Evolutionary conservation across 1,140 invertebrate species (phyloP).

Genomic region (Episyrphus balteatus): DNA sequence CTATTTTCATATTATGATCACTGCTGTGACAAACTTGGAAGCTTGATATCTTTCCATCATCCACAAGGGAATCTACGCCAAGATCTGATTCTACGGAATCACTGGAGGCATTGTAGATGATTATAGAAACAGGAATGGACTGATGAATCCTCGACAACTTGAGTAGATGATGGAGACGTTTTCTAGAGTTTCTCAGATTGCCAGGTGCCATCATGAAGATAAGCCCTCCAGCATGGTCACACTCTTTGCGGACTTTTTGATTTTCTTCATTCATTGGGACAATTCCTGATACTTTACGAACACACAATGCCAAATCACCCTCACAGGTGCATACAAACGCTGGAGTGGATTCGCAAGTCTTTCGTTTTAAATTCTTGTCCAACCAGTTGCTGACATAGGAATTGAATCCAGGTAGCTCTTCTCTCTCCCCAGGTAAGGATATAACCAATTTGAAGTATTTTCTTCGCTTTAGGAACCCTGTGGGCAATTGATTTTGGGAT

Average conservation of each 20-base stretch:
- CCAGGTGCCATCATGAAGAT: conserved; percentile 14
- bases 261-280: neutral
- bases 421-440: conserved; percentile 41
- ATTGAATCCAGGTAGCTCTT: conserved; percentile 29
- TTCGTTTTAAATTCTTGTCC: conserved; percentile 11
- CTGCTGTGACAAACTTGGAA: conserved; percentile 2
- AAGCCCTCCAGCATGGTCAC: conserved; percentile 17
- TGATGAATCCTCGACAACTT: conserved; percentile 4
- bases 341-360: neutral
- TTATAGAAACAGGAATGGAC: conserved; percentile 4
- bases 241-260: neutral
- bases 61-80: conserved; percentile 21
- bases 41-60: conserved; percentile 32
- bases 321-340: conserved; percentile 16
- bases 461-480: conserved; percentile 44
- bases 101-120: conserved; percentile 12
- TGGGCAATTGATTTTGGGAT: neutral
- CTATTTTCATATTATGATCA: conserved; percentile 7
- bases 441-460: conserved; percentile 58
- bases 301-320: conserved; percentile 25
- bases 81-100: neutral
- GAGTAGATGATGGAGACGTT: conserved; percentile 8
- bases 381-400: conserved; percentile 22
- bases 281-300: conserved; percentile 17
- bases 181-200: conserved; percentile 5